phyloP scores from a whole-genome alignment of 1,140 invertebrate genomes.

The Apis cerana region DNA sequence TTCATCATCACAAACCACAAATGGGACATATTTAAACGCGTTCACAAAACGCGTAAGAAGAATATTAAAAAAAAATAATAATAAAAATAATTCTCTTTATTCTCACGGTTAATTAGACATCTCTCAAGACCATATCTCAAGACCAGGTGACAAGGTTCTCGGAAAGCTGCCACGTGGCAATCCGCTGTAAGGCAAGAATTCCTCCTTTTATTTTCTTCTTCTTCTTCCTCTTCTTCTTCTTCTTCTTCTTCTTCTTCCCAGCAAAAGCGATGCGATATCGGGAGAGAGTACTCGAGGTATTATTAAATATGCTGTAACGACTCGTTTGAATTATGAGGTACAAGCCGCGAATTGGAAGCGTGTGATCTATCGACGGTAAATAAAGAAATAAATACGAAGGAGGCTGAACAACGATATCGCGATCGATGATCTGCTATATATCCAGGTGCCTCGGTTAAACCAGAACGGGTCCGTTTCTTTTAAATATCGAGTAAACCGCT shows the following conservation, averaged over 20 bases:
- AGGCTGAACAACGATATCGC: conserved; percentile 47
- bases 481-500: conserved; percentile 18
- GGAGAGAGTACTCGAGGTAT: conserved; percentile 1
- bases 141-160: conserved; percentile 24
- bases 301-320: conserved; percentile 52
- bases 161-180: conserved; percentile 5
- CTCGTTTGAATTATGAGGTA: conserved; percentile 36
- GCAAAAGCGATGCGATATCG: not conserved
- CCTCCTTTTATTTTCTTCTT: not conserved
- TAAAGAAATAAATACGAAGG: conserved; percentile 45
- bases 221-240: not conserved
- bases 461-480: conserved; percentile 33
- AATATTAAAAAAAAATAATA: not conserved
- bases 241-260: not conserved
- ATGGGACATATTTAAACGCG: too few species aligned
- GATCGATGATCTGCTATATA: conserved; percentile 51
- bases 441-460: conserved; percentile 45
- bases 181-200: not conserved
- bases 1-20: too few species aligned
- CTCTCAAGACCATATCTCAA: not conserved
- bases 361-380: conserved; percentile 52
- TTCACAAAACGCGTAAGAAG: too few species aligned
- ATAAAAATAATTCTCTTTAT: not conserved
- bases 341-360: conserved; percentile 51
- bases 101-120: conserved; percentile 7